Evolutionary conservation across 2,888 invertebrate species (phyloP), one percentile per base, ranked within the genome.

Genomic region (Myopa tessellatipennis): DNA sequence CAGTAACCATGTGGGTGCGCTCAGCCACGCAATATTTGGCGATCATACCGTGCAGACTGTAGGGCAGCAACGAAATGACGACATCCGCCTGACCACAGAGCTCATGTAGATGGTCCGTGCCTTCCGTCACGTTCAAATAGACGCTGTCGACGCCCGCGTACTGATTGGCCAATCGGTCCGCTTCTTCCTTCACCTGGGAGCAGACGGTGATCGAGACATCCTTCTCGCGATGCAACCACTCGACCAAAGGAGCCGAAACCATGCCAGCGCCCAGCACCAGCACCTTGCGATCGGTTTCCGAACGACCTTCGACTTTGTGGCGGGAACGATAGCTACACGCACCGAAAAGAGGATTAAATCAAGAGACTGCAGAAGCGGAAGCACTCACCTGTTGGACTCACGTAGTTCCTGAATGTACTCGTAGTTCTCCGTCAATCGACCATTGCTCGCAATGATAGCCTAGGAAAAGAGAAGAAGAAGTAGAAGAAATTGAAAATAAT

Each of bases 371-470:
- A 52, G 36, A 65, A 18, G n/a, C 0, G 26, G 4, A 50, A 45
- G 0, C 50, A 84, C 88, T 91, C 88, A 93, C 92, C 90, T 91
- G 81, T 92, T 92, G 1, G 92, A 87, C 83, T 92, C 92, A 78
- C 99, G 91, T 26, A 99, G 90, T 80, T 98, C 97, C 84, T 94
- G 93, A 84, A 99, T 99, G 87, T 99, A 99, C 89, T 98, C 94
- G 89, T 94, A 99, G 84, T 96, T 94, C 7, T 97, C 94, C 0
- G 99, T 98, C 81, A 99, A 90, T 84, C 92, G 91, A 50, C 99
- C 99, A 88, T 99, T 98, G 85, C 97, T 98, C 0, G 98, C 96
- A 81, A 99, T 99, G 76, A 99, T 96, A 8, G 99, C 98, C 96
- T 96, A 45, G 65, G n/a, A 63, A 52, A 18, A 8, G 34, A 34